A percentile compares a stretch with the other conserved stretches of the same genome.
phyloP scores from a whole-genome alignment of 1,140 invertebrate genomes.

The Musca vetustissima region DNA sequence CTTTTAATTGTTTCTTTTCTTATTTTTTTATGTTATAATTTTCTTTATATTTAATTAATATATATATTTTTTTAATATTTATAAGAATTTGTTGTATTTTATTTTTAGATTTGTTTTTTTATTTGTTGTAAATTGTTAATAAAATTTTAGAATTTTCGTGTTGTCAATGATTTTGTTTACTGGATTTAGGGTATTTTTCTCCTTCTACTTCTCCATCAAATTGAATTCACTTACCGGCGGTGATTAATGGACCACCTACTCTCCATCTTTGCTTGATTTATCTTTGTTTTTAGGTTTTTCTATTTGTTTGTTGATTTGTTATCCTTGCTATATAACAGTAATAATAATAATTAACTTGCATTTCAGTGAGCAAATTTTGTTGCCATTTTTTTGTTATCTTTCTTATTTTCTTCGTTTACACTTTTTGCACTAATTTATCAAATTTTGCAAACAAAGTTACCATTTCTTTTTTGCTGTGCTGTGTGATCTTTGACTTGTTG shows the following conservation, averaged over 20 bases:
- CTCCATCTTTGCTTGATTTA: too few relatives aligned
- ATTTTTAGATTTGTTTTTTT: background rate
- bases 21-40: slow-evolving; percentile 4
- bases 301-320: background rate
- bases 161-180: slow-evolving; percentile 19
- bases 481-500: slow-evolving; percentile 6
- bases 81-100: background rate
- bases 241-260: too few relatives aligned
- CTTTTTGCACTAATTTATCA: background rate
- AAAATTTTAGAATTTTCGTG: slow-evolving; percentile 23
- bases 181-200: too few relatives aligned
- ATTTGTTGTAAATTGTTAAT: slow-evolving; percentile 22
- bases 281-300: background rate
- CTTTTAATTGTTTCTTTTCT: background rate
- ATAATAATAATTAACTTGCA: background rate
- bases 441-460: background rate
- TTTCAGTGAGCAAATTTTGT: background rate
- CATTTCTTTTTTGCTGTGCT: background rate
- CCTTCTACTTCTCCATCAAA: too few relatives aligned
- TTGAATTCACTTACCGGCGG: too few relatives aligned
- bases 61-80: background rate
- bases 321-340: background rate
- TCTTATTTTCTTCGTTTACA: background rate
- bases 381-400: background rate
- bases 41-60: background rate